Conservation (phyloP, 2,797 vertebrate genomes). For the Esox lucius region DNA sequence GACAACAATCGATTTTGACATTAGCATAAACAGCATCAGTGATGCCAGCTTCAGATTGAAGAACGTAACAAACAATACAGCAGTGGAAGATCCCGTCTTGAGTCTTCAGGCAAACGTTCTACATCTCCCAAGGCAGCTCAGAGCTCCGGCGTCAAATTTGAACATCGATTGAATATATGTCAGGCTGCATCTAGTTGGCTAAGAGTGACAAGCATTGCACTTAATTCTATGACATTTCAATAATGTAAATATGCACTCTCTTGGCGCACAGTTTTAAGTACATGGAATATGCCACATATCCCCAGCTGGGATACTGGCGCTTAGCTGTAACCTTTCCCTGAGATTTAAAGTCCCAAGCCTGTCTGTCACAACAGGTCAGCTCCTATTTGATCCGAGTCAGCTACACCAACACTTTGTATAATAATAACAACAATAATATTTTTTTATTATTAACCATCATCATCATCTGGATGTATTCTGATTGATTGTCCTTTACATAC, state of each 20-base stretch:
- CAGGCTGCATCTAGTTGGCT: conserved; percentile 27
- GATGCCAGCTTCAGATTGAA: no score
- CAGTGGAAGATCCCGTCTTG: no score
- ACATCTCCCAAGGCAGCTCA: conserved; percentile 13
- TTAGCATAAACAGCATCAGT: no score
- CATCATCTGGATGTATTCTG: no score
- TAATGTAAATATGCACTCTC: conserved; percentile 58
- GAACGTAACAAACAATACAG: no score
- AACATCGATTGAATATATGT: conserved; percentile 43
- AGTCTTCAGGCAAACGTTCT: conserved; percentile 7
- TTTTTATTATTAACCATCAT: no score
- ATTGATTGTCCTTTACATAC: no score
- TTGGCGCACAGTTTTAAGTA: conserved; percentile 43
- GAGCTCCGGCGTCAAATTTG: conserved; percentile 36
- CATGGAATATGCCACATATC: conserved; percentile 50
- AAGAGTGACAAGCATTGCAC: conserved; percentile 42
- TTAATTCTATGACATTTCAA: conserved; percentile 65
- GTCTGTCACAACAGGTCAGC: not conserved
- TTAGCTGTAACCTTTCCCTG: conserved; percentile 57
- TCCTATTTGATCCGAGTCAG: not conserved
- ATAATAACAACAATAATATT: no score
- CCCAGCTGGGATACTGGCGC: conserved; percentile 28
- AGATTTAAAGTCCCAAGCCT: conserved; percentile 31
- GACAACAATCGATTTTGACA: no score
- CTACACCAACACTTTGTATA: no score